Base-by-base conservation (phyloP, 2,797 vertebrate genomes). In the Gadopsis marmoratus region DNA sequence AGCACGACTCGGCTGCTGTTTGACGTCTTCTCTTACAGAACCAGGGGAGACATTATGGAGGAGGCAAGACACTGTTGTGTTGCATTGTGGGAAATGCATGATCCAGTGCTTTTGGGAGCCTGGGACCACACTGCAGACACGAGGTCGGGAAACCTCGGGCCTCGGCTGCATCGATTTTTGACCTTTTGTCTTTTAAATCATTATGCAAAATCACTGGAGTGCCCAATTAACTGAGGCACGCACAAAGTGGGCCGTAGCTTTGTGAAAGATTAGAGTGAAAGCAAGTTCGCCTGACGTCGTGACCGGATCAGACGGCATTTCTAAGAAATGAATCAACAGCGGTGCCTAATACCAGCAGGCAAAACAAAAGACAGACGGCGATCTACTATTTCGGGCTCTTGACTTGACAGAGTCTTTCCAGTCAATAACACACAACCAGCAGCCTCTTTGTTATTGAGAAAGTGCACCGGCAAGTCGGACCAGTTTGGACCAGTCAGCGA, bases 401-500 rank as follows among this genome's bases (percentile, higher is more conserved):
- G 33, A 65, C 31, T 14, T 55, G 21, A 53, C 26, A n/a, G 23
- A 3, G 39, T 41, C 39, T 47, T 48, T 37, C 12, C 43, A 9
- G 71, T 78, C 63, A 78, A 51, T 10, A 62, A 29, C 41, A 9
- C 31, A 45, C 14, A 35, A 41, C 21, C 26, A 35, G 26, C 7
- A 23, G 59, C 33, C 33, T 64, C 26, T 33, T 59, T 61, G 67
- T 60, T n/a, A 58, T 5, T 31, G 14, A 55, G 54, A 60, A 76
- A 74, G 75, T 23, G 72, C 53, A 50, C 88, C 35, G 33, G 79
- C 93, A 37, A 1, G 94, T 92, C 63, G 0, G 82, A 93, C 94
- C 79, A 69, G 93, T 93, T 89, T 71, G n/a, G 54, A 71, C 1
- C 37, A 51, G 33, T 23, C 21, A 33, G 33, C 33, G 4, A 55